A percentile compares a stretch with the other conserved stretches of the same genome.
These are phyloP conservation scores for Antigone vipio DNA, from an alignment of 2,113 vertebrate species.

Conservation along the genomic window DNA sequence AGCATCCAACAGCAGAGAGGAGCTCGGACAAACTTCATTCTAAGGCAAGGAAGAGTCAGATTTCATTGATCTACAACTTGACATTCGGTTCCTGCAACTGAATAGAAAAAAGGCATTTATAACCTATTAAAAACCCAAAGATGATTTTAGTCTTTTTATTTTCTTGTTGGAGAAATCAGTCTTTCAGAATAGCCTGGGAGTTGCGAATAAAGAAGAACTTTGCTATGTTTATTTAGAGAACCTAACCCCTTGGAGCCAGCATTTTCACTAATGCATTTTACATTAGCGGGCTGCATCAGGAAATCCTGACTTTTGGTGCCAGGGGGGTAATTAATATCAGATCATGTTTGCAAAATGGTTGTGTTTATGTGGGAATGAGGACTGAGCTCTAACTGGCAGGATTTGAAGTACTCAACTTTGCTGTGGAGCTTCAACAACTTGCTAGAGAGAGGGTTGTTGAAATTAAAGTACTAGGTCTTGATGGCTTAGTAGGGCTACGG, in stretches of 20 bases:
- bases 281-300: conserved; percentile 79
- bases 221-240: conserved; percentile 77
- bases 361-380: conserved; percentile 80
- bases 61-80: conserved; percentile 42
- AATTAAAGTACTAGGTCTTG: conserved; percentile 28
- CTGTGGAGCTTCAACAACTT: conserved; percentile 47
- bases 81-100: conserved; percentile 50
- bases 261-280: conserved; percentile 81
- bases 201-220: conserved; percentile 67
- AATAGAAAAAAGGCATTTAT: conserved; percentile 55
- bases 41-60: conserved; percentile 10
- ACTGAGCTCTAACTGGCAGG: conserved; percentile 64
- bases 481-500: not conserved
- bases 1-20: not conserved
- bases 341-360: conserved; percentile 83
- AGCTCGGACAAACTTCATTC: conserved; percentile 21
- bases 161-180: conserved; percentile 17
- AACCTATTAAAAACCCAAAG: conserved; percentile 71
- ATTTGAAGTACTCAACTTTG: conserved; percentile 65
- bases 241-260: conserved; percentile 77
- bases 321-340: conserved; percentile 83
- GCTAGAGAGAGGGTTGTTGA: conserved; percentile 31
- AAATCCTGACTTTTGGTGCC: conserved; percentile 81
- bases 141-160: conserved; percentile 5
- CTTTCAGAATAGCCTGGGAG: conserved; percentile 67